Evolutionary conservation across 2,797 vertebrate species (phyloP), one percentile per base, ranked within the genome.

Genomic region (Myripristis jacobus): DNA sequence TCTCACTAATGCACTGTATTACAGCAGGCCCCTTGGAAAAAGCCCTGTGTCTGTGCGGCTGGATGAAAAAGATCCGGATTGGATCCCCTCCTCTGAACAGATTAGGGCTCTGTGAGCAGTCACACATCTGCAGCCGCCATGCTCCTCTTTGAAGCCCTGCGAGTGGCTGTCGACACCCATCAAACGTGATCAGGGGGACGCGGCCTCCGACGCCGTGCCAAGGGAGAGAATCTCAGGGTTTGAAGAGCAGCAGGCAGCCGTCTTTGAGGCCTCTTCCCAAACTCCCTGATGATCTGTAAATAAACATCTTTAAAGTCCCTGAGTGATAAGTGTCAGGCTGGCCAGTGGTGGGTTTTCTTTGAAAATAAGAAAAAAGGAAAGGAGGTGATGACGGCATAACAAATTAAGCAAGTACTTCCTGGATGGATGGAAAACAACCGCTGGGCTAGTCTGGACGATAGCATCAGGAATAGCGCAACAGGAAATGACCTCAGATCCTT

Each of bases 1-100:
- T 93, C 93, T 94, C 76, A 29, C 87, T 93, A 93, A 93, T 91
- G 89, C 92, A 74, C 81, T 87, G 92, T 83, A 90, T 91, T 93
- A 93, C 81, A 89, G 70, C 80, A 74, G 85, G 80, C 83, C 85
- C 77, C 80, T 88, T 34, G 80, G 82, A 88, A 88, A 92, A 90
- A 91, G 79, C 84, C 79, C 62, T 24, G 83, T 85, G 86, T 90
- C 88, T 88, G 82, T 79, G 90, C 87, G 82, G 90, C 84, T 79
- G 88, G 91, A 93, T 90, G 89, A 92, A 90, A 92, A 89, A 91
- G 90, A 93, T 93, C 91, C 82, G 85, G 80, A 92, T 87, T 60
- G 88, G 87, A 92, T 86, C 69, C 83, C 55, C 81, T 86, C 79
- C 89, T 88, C 90, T 87, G 89, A 92, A 79, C 88, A 92, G 92